Evolutionary conservation across 2,888 invertebrate genomes (phyloP).

Genomic region (Lochmaea crataegi): DNA sequence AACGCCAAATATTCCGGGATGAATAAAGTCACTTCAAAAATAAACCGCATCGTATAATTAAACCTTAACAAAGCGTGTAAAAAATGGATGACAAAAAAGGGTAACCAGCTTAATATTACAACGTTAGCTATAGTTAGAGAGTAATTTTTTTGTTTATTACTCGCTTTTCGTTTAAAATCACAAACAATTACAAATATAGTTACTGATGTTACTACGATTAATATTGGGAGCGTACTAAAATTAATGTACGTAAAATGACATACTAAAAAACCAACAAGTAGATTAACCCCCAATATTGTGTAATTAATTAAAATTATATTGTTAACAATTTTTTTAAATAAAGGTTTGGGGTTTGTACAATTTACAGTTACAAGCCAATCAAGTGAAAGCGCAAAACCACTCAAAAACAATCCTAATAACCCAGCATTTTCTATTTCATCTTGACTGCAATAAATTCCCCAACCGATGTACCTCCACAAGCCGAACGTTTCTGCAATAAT

Average conservation of each 20-base stretch:
- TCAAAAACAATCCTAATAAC: constrained; percentile 11
- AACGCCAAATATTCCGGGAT: constrained; percentile 14
- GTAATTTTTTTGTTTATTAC: background rate
- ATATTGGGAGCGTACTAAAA: no score
- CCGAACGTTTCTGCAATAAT: background rate
- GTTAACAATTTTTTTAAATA: constrained; percentile 14
- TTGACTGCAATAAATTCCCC: background rate
- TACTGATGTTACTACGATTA: background rate
- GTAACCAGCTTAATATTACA: constrained; percentile 8
- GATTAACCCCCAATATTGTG: background rate
- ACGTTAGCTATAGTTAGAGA: background rate
- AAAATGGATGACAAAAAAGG: background rate
- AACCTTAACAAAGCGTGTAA: background rate
- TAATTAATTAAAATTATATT: constrained; percentile 12
- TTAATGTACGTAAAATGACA: background rate
- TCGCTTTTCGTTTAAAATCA: background rate
- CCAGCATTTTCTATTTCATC: background rate
- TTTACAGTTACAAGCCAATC: constrained; percentile 20
- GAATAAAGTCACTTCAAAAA: constrained; percentile 7
- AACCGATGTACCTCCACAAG: background rate
- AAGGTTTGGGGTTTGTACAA: constrained; percentile 11
- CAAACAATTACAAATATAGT: constrained; percentile 3
- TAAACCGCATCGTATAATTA: background rate
- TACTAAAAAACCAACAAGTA: background rate
- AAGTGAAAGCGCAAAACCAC: background rate